Percentiles rank a stretch among this genome's conserved stretches.
Conservation (phyloP, 2,888 invertebrate species). For the Pristionchus arcanus region DNA sequence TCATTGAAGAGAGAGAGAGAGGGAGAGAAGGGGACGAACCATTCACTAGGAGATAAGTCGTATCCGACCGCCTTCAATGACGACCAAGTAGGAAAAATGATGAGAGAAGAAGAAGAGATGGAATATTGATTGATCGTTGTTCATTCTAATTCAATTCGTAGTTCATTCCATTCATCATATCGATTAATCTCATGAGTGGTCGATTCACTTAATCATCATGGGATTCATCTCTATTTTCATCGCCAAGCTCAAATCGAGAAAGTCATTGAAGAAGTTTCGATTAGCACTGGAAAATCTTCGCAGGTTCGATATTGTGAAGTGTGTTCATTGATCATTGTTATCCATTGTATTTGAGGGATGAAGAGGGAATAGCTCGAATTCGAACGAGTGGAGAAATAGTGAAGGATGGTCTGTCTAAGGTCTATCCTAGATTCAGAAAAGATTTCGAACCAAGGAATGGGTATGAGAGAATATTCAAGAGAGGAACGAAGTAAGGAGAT, state of each 20-base stretch:
- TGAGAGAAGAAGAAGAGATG: not conserved
- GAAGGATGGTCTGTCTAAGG: not conserved
- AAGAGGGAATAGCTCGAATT: not conserved
- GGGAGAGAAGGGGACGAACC: not conserved
- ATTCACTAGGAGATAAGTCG: not conserved
- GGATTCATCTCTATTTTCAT: not conserved
- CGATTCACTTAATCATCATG: not conserved
- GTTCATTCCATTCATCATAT: not conserved
- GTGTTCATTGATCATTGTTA: not conserved
- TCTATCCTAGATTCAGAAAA: constrained; percentile 46
- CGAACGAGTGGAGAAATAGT: not conserved
- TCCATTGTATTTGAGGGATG: not conserved
- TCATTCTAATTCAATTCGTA: not conserved
- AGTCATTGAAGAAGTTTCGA: constrained; percentile 37
- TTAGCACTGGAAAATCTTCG: not conserved
- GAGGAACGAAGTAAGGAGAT: constrained; percentile 42
- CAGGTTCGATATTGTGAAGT: not conserved
- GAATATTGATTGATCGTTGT: not conserved
- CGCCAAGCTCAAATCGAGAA: constrained; percentile 1
- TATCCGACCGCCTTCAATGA: not conserved
- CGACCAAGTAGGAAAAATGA: not conserved
- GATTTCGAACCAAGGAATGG: constrained; percentile 33
- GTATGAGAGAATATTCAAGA: constrained; percentile 43
- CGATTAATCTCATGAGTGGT: not conserved
- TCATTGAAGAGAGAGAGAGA: not conserved